These are phyloP conservation scores for Chondrosia reniformis DNA, from an alignment of 37 sponge, comb jelly and placozoan species.

Conservation along the genomic window DNA sequence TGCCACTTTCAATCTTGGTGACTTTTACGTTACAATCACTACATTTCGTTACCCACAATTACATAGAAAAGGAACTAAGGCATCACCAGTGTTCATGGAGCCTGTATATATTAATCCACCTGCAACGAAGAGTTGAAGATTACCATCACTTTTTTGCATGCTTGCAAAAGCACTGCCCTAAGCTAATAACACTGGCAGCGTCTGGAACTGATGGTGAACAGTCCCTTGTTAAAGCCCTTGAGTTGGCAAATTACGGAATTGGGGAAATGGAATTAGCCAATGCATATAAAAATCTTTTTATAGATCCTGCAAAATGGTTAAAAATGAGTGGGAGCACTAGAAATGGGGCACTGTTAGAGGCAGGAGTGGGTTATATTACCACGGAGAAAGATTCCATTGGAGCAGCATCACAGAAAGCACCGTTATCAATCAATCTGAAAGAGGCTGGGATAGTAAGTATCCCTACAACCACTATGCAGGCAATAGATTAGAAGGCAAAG, in stretches of 20 bases:
- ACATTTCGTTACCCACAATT: neutral
- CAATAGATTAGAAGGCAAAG: neutral
- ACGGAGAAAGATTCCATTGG: neutral
- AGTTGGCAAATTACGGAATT: neutral
- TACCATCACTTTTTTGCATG: slow-evolving; percentile 9
- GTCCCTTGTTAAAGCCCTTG: neutral
- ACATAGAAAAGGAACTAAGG: neutral
- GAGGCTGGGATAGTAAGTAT: neutral
- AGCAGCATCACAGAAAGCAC: neutral
- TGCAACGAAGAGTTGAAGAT: slow-evolving; percentile 34
- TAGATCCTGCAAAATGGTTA: neutral
- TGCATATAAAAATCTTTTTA: neutral
- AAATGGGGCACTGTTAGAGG: neutral
- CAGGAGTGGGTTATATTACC: neutral
- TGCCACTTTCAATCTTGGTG: slow-evolving; percentile 33
- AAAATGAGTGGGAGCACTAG: neutral
- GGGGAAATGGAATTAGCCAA: neutral
- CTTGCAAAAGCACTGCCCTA: neutral
- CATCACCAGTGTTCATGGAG: slow-evolving; percentile 26
- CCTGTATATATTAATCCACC: slow-evolving; percentile 41
- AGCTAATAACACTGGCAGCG: neutral
- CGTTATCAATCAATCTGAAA: neutral
- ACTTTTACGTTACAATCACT: slow-evolving; percentile 31
- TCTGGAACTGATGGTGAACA: neutral
- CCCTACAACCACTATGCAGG: neutral